Evolutionary conservation across 2,888 invertebrate species (phyloP).

Genomic region (Trachelus troglodyta): DNA sequence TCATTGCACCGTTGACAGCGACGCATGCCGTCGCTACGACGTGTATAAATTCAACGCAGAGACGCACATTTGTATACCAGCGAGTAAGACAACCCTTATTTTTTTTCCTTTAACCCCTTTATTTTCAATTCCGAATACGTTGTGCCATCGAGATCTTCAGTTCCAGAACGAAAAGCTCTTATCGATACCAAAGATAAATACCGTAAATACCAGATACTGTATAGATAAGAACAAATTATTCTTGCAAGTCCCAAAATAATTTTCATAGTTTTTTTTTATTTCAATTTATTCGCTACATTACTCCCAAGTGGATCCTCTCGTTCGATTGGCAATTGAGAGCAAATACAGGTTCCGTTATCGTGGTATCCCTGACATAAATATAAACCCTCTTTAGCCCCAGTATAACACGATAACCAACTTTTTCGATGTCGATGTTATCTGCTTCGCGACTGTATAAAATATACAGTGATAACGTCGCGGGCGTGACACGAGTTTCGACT

Average conservation of each 20-base stretch:
- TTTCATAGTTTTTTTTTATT: neutral
- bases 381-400: neutral
- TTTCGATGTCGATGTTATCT: neutral
- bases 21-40: slow-evolving; percentile 22
- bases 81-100: neutral
- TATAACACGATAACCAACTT: neutral
- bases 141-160: neutral
- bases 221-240: neutral
- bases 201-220: no score
- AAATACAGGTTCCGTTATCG: neutral
- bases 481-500: slow-evolving; percentile 31
- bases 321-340: neutral
- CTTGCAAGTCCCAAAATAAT: neutral
- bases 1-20: slow-evolving; percentile 49
- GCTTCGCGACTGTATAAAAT: slow-evolving; percentile 24
- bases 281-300: neutral
- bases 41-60: slow-evolving; percentile 15
- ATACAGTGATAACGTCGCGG: slow-evolving; percentile 29
- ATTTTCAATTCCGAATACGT: neutral
- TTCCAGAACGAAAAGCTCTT: neutral
- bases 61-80: neutral
- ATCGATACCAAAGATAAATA: neutral
- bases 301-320: neutral
- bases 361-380: neutral
- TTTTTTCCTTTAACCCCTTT: neutral